These are phyloP conservation scores for Syrrhaptes paradoxus DNA, from an alignment of 2,113 vertebrate genomes.

Conservation along the genomic window DNA sequence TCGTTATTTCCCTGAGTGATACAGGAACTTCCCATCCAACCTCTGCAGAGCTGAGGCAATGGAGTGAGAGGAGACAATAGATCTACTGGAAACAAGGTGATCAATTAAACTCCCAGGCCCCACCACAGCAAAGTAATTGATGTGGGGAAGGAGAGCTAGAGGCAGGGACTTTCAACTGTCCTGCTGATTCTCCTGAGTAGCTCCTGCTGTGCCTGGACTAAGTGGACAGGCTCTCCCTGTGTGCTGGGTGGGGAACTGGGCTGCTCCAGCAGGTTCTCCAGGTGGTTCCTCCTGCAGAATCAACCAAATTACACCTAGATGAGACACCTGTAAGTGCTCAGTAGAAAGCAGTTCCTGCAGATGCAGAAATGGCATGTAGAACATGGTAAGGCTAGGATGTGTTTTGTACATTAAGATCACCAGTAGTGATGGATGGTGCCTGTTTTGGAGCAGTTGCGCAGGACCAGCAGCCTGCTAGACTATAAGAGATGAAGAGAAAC, in stretches of 20 bases:
- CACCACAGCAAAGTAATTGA: not conserved
- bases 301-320: not conserved
- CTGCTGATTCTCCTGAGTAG: not conserved
- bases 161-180: not conserved
- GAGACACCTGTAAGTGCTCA: not conserved
- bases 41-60: not conserved
- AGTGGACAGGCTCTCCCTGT: not conserved
- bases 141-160: not conserved
- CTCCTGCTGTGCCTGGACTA: not conserved
- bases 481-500: not conserved
- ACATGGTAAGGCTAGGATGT: not conserved
- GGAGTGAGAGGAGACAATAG: not conserved
- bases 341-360: not conserved
- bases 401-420: not conserved
- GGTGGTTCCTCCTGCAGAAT: not conserved
- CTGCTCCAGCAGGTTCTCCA: not conserved
- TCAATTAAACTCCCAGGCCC: fast-evolving
- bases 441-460: not conserved
- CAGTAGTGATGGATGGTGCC: not conserved
- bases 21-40: not conserved
- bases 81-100: not conserved
- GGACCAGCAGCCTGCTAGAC: not conserved
- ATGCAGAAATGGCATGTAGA: not conserved
- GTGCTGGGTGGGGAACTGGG: not conserved
- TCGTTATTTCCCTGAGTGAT: not conserved